A percentile compares a stretch with the other conserved stretches of the same genome.
Conservation (phyloP, 2,113 vertebrate genomes). For the Trematocara marginatum region DNA sequence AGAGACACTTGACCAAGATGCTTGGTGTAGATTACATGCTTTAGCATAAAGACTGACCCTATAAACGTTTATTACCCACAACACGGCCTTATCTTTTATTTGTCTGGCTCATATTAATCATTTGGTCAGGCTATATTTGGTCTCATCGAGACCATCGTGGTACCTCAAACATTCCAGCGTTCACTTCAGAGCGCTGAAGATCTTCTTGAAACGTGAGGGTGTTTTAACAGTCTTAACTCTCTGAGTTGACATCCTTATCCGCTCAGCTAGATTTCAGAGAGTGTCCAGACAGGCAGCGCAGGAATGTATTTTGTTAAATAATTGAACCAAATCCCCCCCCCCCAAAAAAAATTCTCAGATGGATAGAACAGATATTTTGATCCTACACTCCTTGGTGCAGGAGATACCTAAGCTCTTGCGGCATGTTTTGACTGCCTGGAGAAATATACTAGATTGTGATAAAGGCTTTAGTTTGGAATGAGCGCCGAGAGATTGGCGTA, state of each 20-base stretch:
- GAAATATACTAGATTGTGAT: conserved; percentile 60
- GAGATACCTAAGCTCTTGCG: conserved; percentile 53
- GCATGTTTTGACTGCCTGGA: conserved; percentile 69
- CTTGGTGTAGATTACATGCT: neutral
- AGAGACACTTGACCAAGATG: neutral
- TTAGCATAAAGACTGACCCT: neutral
- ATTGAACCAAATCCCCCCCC: conserved; percentile 61
- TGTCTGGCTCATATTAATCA: neutral
- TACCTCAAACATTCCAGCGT: conserved; percentile 34
- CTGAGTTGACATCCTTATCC: conserved; percentile 46
- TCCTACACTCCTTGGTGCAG: conserved; percentile 20
- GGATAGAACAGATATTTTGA: conserved; percentile 52
- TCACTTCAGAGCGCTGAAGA: conserved; percentile 2
- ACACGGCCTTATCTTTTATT: neutral
- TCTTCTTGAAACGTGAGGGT: conserved; percentile 51
- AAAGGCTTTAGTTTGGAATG: conserved; percentile 57
- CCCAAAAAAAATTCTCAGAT: conserved; percentile 35
- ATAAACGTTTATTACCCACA: neutral
- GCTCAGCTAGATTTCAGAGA: conserved; percentile 33
- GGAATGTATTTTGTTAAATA: conserved; percentile 70
- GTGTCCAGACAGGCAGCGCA: conserved; percentile 39
- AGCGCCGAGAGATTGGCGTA: conserved; percentile 19
- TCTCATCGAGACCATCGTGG: neutral
- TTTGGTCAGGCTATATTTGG: conserved; percentile 34
- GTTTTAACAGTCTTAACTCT: conserved; percentile 37